A percentile compares a stretch with the other conserved stretches of the same genome.
Evolutionary conservation across 92 coral and sea anemone genomes (phyloP).

Genomic region (Epizoanthus rinbou): DNA sequence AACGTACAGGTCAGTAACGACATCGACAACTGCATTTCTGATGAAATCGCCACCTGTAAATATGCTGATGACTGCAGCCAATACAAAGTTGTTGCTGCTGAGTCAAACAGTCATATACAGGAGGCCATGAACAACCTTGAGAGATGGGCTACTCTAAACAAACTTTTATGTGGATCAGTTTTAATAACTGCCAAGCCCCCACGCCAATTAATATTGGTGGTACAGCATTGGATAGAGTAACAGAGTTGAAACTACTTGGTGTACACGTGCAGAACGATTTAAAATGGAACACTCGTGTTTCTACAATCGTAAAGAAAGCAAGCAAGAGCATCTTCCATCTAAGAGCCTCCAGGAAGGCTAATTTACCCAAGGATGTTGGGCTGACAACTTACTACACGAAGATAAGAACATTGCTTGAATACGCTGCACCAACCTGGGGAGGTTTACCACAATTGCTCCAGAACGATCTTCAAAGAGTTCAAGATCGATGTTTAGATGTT

Average conservation of each 20-base stretch:
- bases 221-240: too few relatives aligned
- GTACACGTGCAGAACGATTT: conserved; percentile 2
- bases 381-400: too few relatives aligned
- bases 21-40: background rate
- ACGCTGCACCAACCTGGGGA: too few relatives aligned
- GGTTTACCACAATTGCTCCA: too few relatives aligned
- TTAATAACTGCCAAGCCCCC: background rate
- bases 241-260: too few relatives aligned
- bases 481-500: too few relatives aligned
- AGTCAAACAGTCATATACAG: conserved; percentile 43
- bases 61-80: conserved; percentile 62
- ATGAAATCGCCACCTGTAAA: conserved; percentile 41
- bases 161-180: too few relatives aligned
- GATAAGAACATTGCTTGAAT: too few relatives aligned
- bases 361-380: too few relatives aligned
- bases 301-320: background rate
- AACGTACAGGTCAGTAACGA: conserved; percentile 14
- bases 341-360: background rate
- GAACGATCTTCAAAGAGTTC: too few relatives aligned
- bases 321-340: background rate
- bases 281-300: background rate
- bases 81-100: conserved; percentile 31
- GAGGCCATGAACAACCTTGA: conserved; percentile 30
- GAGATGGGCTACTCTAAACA: conserved; percentile 22
- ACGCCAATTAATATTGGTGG: too few relatives aligned